Evolutionary conservation across 2,113 vertebrate genomes (phyloP), one percentile per base, ranked within the genome.

Genomic region (Oxyruncus cristatus): DNA sequence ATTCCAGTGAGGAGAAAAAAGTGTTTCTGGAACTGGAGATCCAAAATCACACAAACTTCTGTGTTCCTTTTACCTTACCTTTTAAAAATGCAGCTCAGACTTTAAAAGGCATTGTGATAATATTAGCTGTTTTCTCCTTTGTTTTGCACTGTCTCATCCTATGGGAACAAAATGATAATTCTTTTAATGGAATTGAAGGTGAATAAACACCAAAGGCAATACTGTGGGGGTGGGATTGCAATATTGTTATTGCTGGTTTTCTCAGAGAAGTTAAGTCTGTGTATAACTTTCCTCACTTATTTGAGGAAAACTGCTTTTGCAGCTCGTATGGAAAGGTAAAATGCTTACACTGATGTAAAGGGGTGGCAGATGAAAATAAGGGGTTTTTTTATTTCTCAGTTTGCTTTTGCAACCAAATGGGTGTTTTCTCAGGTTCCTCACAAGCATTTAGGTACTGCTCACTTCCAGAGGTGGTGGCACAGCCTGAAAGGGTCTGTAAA

Each of bases 131-230:
- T 55, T 74, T 47, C 7, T 52, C 11, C 9, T 26, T 46, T 41
- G 20, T 44, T 73, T 56, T 28, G 35, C 6, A 4, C 6, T 32
- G 5, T 39, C 7, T 35, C 15, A 56, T 68, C 16, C 2, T 13
- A 16, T 23, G 22, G 47, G 35, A 85, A 52, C 39, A 75, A 67
- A 85, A 46, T 20, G 14, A 80, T 30, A 55, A 55, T 66, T 83
- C 5, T 65, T 58, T 49, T 33, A 26, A 59, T 50, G 39, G 44
- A 46, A 17, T 30, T 70, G 70, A 84, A 63, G 59, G 59, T 79
- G 35, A 56, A 14, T 70, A 62, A 70, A 53, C 41, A 27, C 5
- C 15, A 32, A 11, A 1, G 8, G 10, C 0, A 0, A n/a, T 49
- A 8, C 5, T 30, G 10, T 4, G 9, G 7, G 9, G 17, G 33